Evolutionary conservation across 2,113 vertebrate genomes (phyloP).

Genomic region (Egretta garzetta): DNA sequence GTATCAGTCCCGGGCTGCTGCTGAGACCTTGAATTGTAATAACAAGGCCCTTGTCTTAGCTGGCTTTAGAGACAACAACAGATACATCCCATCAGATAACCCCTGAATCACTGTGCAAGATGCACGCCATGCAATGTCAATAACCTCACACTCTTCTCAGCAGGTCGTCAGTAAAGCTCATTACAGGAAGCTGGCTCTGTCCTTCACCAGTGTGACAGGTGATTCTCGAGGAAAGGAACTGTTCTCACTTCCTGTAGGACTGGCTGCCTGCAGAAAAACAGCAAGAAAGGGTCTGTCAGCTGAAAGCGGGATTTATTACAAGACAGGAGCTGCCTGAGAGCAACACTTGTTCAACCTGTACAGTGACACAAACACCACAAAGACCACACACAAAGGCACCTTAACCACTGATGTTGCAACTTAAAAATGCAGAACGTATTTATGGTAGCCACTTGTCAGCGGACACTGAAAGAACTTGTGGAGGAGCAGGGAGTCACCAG

Average conservation of each 20-base stretch:
- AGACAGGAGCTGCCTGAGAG: not conserved
- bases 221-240: constrained; percentile 53
- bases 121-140: not conserved
- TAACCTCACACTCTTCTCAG: not conserved
- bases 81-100: constrained; percentile 40
- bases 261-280: constrained; percentile 79
- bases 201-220: constrained; percentile 12
- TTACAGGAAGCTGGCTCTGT: constrained; percentile 82
- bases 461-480: not conserved
- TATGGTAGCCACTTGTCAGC: not conserved
- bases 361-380: not conserved
- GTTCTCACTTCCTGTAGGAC: constrained; percentile 85
- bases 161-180: not conserved
- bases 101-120: not conserved
- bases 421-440: not conserved
- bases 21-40: not conserved
- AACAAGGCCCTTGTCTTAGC: constrained; percentile 27
- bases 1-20: not conserved
- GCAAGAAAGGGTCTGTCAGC: constrained; percentile 9
- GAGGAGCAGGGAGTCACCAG: not conserved
- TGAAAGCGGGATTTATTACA: not conserved
- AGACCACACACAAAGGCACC: constrained; percentile 9
- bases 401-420: not conserved
- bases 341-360: not conserved
- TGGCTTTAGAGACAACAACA: not conserved